Base-by-base conservation (phyloP, 2,888 invertebrate genomes). In the Amblyjoppa fuscipennis region DNA sequence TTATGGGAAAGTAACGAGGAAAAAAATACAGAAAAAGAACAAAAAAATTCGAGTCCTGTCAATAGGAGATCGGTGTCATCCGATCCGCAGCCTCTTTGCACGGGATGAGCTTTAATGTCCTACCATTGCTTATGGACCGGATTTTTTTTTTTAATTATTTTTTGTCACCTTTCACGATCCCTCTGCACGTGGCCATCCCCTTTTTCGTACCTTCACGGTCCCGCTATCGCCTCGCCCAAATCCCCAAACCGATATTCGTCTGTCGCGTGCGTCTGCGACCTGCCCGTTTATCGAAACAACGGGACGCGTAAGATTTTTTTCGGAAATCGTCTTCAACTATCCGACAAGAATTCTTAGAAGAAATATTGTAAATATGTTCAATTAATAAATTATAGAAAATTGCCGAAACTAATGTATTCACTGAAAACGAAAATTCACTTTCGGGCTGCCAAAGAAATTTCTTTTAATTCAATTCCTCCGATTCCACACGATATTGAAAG, bases 161-260 rank as follows among this genome's bases (percentile, higher is more conserved):
- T 49, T 68, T 49, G 53, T 77, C 80, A 64, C 41, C 53, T 61
- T 38, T 79, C 68, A 34, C 53, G 51, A 84, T 76, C 41, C 74
- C 56, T 78, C 64, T 84, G 74, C 87, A 84, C 86, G 84, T 83
- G 84, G 66, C 82, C 71, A 78, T 79, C 79, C 82, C 68, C 68
- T 66, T 80, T 75, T 77, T 80, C 76, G 38, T 70, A 80, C 68
- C 70, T 78, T 49, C 59, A 66, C 66, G 59, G 38, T 74, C 34
- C 34, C 51, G 66, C 51, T 74, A 20, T 28, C 49, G 61, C 51
- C 34, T 66, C 49, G 73, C n/a, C 25, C 31, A 53, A 61, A 81
- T 31, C 76, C 71, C 59, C 73, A 59, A 78, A 78, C 31, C 31
- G 77, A 75, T 80, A 68, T 76, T 9, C 61, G 68, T 38, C 28